phyloP scores from a whole-genome alignment of 2,797 vertebrate genomes.

The Diplodus puntazzo region DNA sequence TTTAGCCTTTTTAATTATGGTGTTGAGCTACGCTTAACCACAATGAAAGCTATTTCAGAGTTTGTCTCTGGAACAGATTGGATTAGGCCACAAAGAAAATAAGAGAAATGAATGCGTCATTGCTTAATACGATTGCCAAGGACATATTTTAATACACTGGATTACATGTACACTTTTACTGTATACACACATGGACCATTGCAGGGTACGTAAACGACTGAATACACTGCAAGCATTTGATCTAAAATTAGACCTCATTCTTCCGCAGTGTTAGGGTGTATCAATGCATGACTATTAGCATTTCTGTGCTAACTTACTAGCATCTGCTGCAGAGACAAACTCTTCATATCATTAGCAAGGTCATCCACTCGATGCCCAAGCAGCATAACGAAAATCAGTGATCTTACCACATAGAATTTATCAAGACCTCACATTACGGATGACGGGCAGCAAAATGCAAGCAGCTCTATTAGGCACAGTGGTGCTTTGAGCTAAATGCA shows the following conservation, averaged over 20 bases:
- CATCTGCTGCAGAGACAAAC: not conserved
- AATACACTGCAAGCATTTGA: slow-evolving; percentile 19
- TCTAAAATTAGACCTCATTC: slow-evolving; percentile 25
- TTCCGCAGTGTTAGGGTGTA: not conserved
- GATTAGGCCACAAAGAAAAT: slow-evolving; percentile 62
- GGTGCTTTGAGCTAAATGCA: not conserved
- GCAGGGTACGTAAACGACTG: not conserved
- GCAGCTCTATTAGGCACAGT: not conserved
- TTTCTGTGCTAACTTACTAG: not conserved
- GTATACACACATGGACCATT: not conserved
- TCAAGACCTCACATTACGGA: not conserved
- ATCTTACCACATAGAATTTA: not conserved
- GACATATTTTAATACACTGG: slow-evolving; percentile 57
- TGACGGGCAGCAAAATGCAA: not conserved
- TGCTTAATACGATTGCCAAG: slow-evolving; percentile 52
- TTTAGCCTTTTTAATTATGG: slow-evolving; percentile 45
- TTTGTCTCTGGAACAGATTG: slow-evolving; percentile 72
- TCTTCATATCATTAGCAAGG: not conserved
- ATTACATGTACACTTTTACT: slow-evolving; percentile 29
- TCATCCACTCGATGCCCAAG: not conserved
- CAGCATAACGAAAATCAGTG: not conserved
- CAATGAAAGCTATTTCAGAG: slow-evolving; percentile 54
- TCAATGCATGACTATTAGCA: not conserved
- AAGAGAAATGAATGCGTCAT: slow-evolving; percentile 63
- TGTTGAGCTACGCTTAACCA: slow-evolving; percentile 43